These are phyloP conservation scores for Brachionus manjavacas DNA, from an alignment of 1,140 invertebrate genomes.

Conservation along the genomic window DNA sequence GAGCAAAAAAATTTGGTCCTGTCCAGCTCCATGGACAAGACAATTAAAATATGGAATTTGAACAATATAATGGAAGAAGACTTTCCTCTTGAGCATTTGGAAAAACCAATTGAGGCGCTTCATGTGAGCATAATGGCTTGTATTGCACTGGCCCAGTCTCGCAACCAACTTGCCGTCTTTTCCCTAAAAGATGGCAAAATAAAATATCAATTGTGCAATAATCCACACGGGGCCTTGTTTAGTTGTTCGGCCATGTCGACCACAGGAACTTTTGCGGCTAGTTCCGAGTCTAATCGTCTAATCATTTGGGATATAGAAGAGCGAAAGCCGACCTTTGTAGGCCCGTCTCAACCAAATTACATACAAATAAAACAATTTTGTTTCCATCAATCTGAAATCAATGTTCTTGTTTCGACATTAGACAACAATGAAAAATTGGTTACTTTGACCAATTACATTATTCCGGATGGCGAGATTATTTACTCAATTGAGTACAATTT, in stretches of 20 bases:
- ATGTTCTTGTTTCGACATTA: background rate
- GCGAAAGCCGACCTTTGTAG: constrained; percentile 4
- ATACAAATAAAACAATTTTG: constrained; percentile 2
- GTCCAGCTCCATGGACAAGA: constrained; percentile 91
- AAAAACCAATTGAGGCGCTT: constrained; percentile 86
- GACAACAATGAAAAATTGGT: constrained; percentile 44
- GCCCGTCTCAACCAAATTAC: background rate
- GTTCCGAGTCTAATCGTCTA: constrained; percentile 30
- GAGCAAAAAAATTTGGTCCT: constrained; percentile 88
- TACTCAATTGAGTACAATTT: constrained; percentile 72
- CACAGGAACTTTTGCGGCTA: constrained; percentile 15
- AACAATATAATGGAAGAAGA: constrained; percentile 98
- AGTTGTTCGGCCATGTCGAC: constrained; percentile 30
- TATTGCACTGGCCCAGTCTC: constrained; percentile 10
- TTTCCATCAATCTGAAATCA: constrained; percentile 19
- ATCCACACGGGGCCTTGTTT: constrained; percentile 25
- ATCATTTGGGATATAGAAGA: constrained; percentile 39
- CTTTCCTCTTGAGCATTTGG: constrained; percentile 87
- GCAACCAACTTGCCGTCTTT: constrained; percentile 37
- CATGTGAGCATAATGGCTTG: constrained; percentile 46
- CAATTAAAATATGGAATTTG: constrained; percentile 98
- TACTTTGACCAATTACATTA: constrained; percentile 52
- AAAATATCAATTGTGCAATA: background rate
- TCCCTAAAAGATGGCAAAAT: constrained; percentile 16
- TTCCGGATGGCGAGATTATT: constrained; percentile 66